Percentiles rank a stretch among this genome's conserved stretches.
phyloP scores from a whole-genome alignment of 2,888 invertebrate genomes.

The Notodonta dromedarius region DNA sequence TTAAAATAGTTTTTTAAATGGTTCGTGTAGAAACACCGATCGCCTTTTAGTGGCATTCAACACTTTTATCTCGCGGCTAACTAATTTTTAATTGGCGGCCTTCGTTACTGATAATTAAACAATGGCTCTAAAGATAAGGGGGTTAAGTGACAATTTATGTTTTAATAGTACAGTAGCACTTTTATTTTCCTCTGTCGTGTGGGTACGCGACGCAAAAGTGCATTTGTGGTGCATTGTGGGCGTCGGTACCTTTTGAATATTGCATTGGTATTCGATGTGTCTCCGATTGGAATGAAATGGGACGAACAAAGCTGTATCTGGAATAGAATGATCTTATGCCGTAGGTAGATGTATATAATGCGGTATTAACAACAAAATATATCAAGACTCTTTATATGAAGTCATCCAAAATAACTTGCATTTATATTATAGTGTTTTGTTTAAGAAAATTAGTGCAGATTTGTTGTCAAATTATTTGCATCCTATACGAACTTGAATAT shows the following conservation, averaged over 20 bases:
- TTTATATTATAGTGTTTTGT: too few relatives aligned
- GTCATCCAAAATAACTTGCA: too few relatives aligned
- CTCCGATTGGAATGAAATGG: constrained; percentile 15
- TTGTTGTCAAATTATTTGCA: too few relatives aligned
- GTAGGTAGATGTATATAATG: too few relatives aligned
- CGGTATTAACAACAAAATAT: too few relatives aligned
- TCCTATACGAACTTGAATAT: too few relatives aligned
- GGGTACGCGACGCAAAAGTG: constrained; percentile 17
- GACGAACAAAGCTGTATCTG: neutral
- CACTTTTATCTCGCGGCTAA: constrained; percentile 50
- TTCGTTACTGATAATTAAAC: constrained; percentile 65
- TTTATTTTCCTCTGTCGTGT: constrained; percentile 10
- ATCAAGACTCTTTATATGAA: too few relatives aligned
- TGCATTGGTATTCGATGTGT: constrained; percentile 11
- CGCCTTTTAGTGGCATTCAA: constrained; percentile 44
- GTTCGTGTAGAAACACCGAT: constrained; percentile 33
- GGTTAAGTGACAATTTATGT: constrained; percentile 78
- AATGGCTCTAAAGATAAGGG: constrained; percentile 58
- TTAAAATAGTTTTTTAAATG: constrained; percentile 17
- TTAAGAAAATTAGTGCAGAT: too few relatives aligned
- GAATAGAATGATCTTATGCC: too few relatives aligned
- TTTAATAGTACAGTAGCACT: constrained; percentile 34
- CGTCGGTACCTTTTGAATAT: constrained; percentile 19
- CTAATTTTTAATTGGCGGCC: constrained; percentile 72
- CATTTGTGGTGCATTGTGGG: constrained; percentile 15